Evolutionary conservation across 2,797 vertebrate species (phyloP).

Genomic region (Paratrypauchen microcephalus): DNA sequence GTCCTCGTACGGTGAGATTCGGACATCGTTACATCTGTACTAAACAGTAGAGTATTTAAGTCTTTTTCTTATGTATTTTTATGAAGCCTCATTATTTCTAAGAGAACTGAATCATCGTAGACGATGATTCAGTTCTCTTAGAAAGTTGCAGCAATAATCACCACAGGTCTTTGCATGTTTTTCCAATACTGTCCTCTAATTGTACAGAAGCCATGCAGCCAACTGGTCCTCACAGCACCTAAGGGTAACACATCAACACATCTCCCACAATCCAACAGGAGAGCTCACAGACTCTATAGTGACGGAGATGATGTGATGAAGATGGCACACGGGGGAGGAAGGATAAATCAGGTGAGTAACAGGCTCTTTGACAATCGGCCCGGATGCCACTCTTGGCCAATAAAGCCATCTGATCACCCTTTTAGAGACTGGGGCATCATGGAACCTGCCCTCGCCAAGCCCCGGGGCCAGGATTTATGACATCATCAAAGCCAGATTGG

Average conservation of each 20-base stretch:
- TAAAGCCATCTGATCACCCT: conserved; percentile 73
- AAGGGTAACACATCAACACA: conserved; percentile 25
- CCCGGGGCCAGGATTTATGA: conserved; percentile 64
- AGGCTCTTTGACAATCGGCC: conserved; percentile 50
- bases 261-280: conserved; percentile 41
- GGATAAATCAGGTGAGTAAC: conserved; percentile 77
- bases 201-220: conserved; percentile 7
- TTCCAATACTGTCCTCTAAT: not conserved
- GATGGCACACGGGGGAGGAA: conserved; percentile 65
- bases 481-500: conserved; percentile 71
- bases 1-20: no score
- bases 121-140: no score
- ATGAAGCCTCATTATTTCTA: not conserved
- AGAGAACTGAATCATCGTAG: not conserved
- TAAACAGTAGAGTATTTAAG: not conserved
- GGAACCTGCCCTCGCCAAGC: conserved; percentile 31
- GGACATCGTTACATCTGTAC: no score
- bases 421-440: conserved; percentile 64
- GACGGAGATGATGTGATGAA: conserved; percentile 42
- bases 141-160: not conserved
- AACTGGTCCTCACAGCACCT: conserved; percentile 15
- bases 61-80: not conserved
- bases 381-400: conserved; percentile 46
- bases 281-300: conserved; percentile 23
- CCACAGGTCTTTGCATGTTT: not conserved